Conservation (phyloP, 2,888 invertebrate species). For the Electrophaes corylata region DNA sequence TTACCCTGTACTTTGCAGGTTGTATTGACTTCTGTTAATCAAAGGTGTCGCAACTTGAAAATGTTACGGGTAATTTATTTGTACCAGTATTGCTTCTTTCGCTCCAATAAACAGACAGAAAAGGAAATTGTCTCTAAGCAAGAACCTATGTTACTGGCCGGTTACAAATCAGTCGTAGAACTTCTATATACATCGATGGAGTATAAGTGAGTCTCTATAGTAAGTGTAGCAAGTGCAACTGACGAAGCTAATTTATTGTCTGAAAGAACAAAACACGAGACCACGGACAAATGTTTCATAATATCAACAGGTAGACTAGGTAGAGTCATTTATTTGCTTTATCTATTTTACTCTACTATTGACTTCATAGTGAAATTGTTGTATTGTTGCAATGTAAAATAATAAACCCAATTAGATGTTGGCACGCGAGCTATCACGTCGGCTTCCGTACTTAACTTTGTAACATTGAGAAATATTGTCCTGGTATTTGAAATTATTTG, state of each 20-base stretch:
- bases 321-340: conserved; percentile 43
- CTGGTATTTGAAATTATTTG: background rate
- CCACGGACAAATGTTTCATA: conserved; percentile 48
- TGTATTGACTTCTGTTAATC: conserved; percentile 35
- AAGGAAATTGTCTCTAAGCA: conserved; percentile 24
- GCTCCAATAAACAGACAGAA: conserved; percentile 29
- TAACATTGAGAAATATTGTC: conserved; percentile 13
- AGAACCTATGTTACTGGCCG: conserved; percentile 19
- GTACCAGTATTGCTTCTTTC: conserved; percentile 28
- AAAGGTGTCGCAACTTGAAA: conserved; percentile 31
- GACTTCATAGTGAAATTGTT: conserved; percentile 31
- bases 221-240: conserved; percentile 20
- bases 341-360: conserved; percentile 30
- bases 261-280: conserved; percentile 42
- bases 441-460: conserved; percentile 20
- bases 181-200: conserved; percentile 34
- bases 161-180: conserved; percentile 13
- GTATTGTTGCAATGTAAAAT: conserved; percentile 36
- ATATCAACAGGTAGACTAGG: conserved; percentile 29
- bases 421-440: conserved; percentile 35
- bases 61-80: conserved; percentile 25
- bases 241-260: conserved; percentile 43
- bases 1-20: conserved; percentile 38
- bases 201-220: conserved; percentile 10
- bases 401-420: conserved; percentile 40